Base-by-base conservation (phyloP, 2,113 vertebrate genomes). In the Pycnonotus jocosus region DNA sequence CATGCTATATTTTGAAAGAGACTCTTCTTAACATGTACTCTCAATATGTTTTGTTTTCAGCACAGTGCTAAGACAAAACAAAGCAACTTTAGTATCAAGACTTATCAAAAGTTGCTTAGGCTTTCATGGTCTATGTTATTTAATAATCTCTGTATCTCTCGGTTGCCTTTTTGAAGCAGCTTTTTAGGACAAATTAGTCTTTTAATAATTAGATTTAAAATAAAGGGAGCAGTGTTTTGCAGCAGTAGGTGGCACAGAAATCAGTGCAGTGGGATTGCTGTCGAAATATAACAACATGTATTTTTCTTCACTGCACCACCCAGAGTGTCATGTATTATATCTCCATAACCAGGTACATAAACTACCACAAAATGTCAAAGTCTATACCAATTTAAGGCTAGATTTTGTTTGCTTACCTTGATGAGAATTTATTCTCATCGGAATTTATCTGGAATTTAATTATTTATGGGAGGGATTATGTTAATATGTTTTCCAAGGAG, bases 371-470 rank as follows among this genome's bases (percentile, higher is more conserved):
- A 82, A 81, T 44, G 11, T 53, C 33, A 20, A 77, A 51, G 12
- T 44, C 40, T 61, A 2, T 77, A 61, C 9, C 73, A 15, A 15
- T 84, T 86, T 83, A 88, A 81, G 65, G 24, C 35, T 91, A 13
- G 42, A 84, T 84, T 64, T 88, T 74, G 3, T 73, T 96, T 87
- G 4, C 18, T 81, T 3, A 58, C 48, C 57, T 68, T 79, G 56
- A 56, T 79, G 38, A 86, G 42, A 77, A 44, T 78, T 89, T 78
- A 50, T 71, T 87, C 61, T 76, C 19, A 28, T 62, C 60, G 37
- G 44, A 90, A 56, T 77, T 91, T 78, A 58, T 68, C 48, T 66
- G 24, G 27, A 84, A 81, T 83, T 83, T 54, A 58, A 70, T 71
- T 91, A 24, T 58, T 70, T 62, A 47, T 54, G 27, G 28, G 47